Base-by-base conservation (phyloP, 2,888 invertebrate genomes). In the Hydrotaea diabolus region DNA sequence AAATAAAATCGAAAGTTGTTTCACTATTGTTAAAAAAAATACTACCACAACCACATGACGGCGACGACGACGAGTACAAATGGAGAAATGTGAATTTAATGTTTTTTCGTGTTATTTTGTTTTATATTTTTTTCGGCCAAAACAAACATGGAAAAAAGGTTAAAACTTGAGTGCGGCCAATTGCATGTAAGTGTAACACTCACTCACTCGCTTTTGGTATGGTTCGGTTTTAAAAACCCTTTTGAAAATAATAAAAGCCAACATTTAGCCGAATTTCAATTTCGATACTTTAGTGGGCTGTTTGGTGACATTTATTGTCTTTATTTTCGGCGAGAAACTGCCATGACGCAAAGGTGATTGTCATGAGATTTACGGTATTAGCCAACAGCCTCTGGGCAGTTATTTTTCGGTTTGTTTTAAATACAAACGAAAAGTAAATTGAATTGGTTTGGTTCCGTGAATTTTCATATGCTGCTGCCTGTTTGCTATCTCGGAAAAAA, bases 1-100 rank as follows among this genome's bases (percentile, higher is more conserved):
- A 74, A 74, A 74, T 66, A 57, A 86, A 86, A 86, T 80, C 78
- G 86, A 86, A 86, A 86, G 86, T 86, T 84, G 84, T 76, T 69
- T 85, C 46, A 69, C 55, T 21, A 17, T 69, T 49, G 26, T 71
- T 15, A 46, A 43, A 69, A 39, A 31, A 43, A n/a, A n/a, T n/a
- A n/a, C 8, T 7, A 36, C 43, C 2, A 23, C 59, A 23, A 13
- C 26, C 23, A 59, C n/a, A n/a, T n/a, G n/a, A n/a, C n/a, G n/a
- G n/a, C n/a, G n/a, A n/a, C 59, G 13, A n/a, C 17, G 17, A 55
- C 13, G 17, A 66, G 4, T 13, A 71, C n/a, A 17, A 69, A 69
- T 43, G 66, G 66, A 66, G 73, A 23, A 66, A 78, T 43, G 69
- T 57, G 87, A 87, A 87, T 88, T 79, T 62, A 19, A 53, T 31